Evolutionary conservation across 2,888 invertebrate genomes (phyloP).

Genomic region (Elmis aenea): DNA sequence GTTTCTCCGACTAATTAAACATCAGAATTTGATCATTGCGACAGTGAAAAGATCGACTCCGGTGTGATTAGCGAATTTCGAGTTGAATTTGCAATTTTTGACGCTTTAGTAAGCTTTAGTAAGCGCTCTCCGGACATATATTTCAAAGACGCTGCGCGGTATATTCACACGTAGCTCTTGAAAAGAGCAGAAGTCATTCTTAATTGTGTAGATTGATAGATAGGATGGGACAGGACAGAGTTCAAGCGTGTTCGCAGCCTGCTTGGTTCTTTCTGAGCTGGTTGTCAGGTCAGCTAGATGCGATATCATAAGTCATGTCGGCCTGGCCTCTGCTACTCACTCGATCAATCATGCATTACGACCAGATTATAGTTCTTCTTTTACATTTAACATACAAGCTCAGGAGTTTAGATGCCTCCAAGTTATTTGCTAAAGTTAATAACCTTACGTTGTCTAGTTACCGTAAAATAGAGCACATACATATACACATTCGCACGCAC

Average conservation of each 20-base stretch:
- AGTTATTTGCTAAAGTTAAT: conserved; percentile 15
- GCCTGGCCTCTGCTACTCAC: conserved; percentile 17
- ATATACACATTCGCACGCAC: too few species aligned
- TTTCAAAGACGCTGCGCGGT: conserved; percentile 7
- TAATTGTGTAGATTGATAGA: conserved; percentile 11
- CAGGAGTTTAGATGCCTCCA: conserved; percentile 10
- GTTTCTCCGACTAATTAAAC: too few species aligned
- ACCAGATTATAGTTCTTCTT: conserved; percentile 19
- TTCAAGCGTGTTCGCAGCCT: conserved; percentile 23
- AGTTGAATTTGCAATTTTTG: too few species aligned
- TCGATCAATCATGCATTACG: conserved; percentile 22
- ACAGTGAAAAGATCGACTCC: too few species aligned
- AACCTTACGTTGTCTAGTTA: too few species aligned
- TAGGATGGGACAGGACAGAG: conserved; percentile 13
- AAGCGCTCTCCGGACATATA: too few species aligned
- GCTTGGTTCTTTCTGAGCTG: conserved; percentile 13
- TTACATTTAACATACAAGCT: conserved; percentile 17
- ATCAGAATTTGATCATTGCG: too few species aligned
- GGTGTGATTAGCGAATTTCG: too few species aligned
- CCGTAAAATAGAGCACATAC: too few species aligned
- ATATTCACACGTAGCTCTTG: conserved; percentile 10
- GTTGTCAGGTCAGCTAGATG: conserved; percentile 20
- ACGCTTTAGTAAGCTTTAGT: too few species aligned
- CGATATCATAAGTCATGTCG: conserved; percentile 21
- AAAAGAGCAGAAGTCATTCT: conserved; percentile 7